Conservation (phyloP, 2,113 vertebrate genomes). For the Leucoraja erinaceus region DNA sequence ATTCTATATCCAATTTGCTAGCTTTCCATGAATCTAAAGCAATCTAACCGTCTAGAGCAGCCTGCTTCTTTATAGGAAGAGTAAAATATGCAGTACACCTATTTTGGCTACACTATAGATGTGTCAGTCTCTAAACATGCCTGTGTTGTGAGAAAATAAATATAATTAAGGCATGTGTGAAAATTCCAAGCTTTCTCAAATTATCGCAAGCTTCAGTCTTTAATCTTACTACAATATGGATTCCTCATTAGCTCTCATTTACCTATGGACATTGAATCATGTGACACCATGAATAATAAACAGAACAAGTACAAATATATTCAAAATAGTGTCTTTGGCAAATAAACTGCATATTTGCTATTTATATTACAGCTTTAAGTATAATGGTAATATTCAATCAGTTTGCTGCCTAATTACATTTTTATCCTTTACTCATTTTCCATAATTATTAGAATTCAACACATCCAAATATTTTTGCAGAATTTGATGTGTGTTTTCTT, state of each 20-base stretch:
- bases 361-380: not conserved
- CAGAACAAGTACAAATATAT: not conserved
- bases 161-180: not conserved
- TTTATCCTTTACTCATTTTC: not conserved
- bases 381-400: conserved; percentile 3
- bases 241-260: not conserved
- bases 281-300: not conserved
- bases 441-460: not conserved
- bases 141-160: not conserved
- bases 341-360: not conserved
- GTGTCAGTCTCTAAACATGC: not conserved
- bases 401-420: not conserved
- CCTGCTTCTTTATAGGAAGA: not conserved
- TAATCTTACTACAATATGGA: not conserved
- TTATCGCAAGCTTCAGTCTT: not conserved
- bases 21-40: too few relatives aligned
- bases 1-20: too few relatives aligned
- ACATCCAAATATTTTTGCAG: not conserved
- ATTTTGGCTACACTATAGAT: not conserved
- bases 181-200: not conserved
- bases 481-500: not conserved
- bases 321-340: not conserved
- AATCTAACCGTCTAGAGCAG: too few relatives aligned
- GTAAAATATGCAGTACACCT: not conserved
- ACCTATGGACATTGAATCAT: not conserved